Evolutionary conservation across 2,888 invertebrate species (phyloP).

Genomic region (Alsophila aescularia): DNA sequence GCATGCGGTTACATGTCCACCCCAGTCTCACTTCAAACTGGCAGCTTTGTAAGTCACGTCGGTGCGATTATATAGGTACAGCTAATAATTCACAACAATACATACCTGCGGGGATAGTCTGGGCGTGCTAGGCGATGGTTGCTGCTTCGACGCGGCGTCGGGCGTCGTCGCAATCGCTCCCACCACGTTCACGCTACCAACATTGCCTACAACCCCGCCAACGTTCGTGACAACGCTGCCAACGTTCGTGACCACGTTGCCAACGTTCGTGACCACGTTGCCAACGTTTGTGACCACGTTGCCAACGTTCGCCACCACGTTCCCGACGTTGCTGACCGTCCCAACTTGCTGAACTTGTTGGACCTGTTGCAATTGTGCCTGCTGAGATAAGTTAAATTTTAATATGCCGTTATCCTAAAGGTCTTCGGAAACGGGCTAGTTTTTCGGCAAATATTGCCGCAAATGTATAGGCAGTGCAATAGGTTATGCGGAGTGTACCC

Average conservation of each 20-base stretch:
- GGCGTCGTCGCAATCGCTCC: constrained; percentile 45
- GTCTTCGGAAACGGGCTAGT: no score
- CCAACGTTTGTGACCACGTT: constrained; percentile 45
- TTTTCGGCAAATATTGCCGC: no score
- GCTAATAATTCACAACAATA: not conserved
- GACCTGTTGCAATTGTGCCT: constrained; percentile 87
- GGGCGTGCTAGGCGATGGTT: constrained; percentile 74
- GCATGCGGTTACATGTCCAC: no score
- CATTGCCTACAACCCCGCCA: constrained; percentile 50
- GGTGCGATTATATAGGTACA: no score
- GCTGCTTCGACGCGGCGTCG: constrained; percentile 73
- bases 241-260: constrained; percentile 42
- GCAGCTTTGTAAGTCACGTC: no score
- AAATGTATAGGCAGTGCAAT: no score
- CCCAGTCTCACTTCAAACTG: no score
- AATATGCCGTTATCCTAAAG: not conserved
- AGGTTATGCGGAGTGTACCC: no score
- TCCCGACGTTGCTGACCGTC: constrained; percentile 45
- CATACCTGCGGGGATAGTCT: constrained; percentile 73
- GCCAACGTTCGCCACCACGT: constrained; percentile 42
- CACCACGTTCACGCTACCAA: constrained; percentile 43
- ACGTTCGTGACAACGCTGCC: constrained; percentile 46
- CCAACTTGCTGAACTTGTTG: constrained; percentile 86
- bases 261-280: constrained; percentile 45
- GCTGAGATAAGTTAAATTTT: constrained; percentile 65